These are phyloP conservation scores for Nycticorax nycticorax DNA, from an alignment of 2,113 vertebrate species.

Conservation along the genomic window DNA sequence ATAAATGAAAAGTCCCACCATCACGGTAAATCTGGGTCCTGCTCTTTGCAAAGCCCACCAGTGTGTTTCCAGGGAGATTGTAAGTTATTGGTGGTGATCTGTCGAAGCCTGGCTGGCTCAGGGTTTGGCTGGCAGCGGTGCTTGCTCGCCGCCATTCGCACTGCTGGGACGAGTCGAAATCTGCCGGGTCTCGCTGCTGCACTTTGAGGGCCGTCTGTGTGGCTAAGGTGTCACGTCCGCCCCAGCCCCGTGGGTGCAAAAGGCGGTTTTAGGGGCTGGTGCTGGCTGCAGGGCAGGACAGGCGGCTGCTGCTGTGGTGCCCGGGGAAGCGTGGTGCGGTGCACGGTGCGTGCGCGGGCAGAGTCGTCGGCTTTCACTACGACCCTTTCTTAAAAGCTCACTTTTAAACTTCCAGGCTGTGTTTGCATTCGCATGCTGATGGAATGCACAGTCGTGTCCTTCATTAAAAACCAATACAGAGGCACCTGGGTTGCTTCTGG, in stretches of 20 bases:
- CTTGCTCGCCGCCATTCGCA: background rate
- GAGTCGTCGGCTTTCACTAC: background rate
- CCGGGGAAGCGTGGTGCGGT: background rate
- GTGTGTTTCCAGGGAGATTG: background rate
- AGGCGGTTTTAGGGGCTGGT: background rate
- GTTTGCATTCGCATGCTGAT: background rate
- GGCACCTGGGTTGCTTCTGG: background rate
- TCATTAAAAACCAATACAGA: background rate
- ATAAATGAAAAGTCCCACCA: background rate
- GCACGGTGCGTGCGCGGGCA: fast-evolving
- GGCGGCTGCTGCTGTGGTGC: background rate
- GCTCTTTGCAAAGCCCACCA: background rate
- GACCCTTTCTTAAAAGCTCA: background rate
- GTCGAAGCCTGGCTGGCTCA: background rate
- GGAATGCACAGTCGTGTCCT: background rate
- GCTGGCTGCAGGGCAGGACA: background rate
- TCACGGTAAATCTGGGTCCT: background rate
- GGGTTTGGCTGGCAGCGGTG: background rate
- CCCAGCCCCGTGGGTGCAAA: background rate
- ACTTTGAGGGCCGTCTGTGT: background rate
- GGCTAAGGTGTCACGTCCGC: fast-evolving
- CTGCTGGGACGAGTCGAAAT: background rate
- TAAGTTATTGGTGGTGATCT: background rate
- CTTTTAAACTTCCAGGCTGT: background rate
- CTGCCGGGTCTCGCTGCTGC: fast-evolving